These are phyloP conservation scores for Nycticorax nycticorax DNA, from an alignment of 2,113 vertebrate species.

Conservation along the genomic window DNA sequence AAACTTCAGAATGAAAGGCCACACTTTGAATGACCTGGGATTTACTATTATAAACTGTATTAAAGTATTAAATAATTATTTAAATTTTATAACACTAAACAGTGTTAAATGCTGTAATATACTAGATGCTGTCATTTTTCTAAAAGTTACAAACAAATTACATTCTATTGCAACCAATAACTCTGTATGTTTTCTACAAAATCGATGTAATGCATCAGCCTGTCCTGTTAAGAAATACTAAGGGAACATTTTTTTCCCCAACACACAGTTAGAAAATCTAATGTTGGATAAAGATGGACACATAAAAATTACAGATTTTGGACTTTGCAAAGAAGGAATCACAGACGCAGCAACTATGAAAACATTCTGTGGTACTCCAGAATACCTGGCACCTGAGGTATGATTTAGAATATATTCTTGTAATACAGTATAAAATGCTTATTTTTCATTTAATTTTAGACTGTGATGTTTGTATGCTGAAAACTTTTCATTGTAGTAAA, in stretches of 20 bases:
- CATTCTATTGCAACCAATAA: neutral
- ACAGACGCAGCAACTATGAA: conserved; percentile 99
- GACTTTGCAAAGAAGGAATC: conserved; percentile 98
- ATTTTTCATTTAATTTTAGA: neutral
- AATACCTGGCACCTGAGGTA: conserved; percentile 97
- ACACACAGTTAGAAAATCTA: conserved; percentile 91
- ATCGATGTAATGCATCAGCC: neutral
- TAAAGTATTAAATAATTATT: neutral
- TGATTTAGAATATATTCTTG: conserved; percentile 34
- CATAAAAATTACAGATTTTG: conserved; percentile 98
- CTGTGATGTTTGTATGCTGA: neutral
- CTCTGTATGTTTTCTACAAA: neutral
- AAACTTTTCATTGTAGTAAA: neutral
- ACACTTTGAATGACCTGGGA: neutral
- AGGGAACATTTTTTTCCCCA: conserved; percentile 40
- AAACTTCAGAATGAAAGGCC: neutral
- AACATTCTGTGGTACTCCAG: conserved; percentile 97
- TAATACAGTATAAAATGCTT: neutral
- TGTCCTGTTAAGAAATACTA: conserved; percentile 11
- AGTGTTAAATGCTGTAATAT: neutral
- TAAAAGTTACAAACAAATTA: neutral
- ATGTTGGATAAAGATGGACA: conserved; percentile 99
- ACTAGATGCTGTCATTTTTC: neutral
- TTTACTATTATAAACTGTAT: neutral
- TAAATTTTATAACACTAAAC: neutral